Percentiles rank a stretch among this genome's conserved stretches.
phyloP scores from a whole-genome alignment of 2,888 invertebrate species.

The Acleris laterana region DNA sequence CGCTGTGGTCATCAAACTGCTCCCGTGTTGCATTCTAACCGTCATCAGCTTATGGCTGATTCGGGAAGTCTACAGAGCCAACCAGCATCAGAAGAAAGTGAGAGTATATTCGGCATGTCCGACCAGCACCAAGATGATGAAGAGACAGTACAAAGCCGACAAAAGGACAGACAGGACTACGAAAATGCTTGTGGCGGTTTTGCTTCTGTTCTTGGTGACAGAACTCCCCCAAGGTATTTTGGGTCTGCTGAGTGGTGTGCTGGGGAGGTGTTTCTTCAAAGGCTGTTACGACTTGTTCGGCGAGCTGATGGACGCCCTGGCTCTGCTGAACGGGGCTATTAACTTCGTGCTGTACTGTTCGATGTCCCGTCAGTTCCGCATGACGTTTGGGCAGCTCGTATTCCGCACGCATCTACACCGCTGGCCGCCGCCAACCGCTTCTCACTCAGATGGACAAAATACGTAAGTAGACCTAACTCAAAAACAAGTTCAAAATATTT shows the following conservation, averaged over 20 bases:
- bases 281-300: constrained; percentile 92
- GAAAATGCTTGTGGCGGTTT: constrained; percentile 93
- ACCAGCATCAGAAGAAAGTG: constrained; percentile 87
- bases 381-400: constrained; percentile 77
- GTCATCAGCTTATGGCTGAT: constrained; percentile 89
- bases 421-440: constrained; percentile 78
- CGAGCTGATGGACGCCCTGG: constrained; percentile 95
- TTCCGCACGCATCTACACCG: constrained; percentile 74
- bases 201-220: constrained; percentile 93
- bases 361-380: constrained; percentile 96
- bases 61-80: constrained; percentile 88
- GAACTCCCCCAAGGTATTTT: constrained; percentile 93
- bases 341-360: constrained; percentile 97
- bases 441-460: constrained; percentile 86
- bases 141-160: constrained; percentile 73
- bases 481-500: too few species aligned
- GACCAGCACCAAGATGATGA: constrained; percentile 65
- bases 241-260: constrained; percentile 68
- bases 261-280: constrained; percentile 89
- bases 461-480: too few species aligned
- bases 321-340: constrained; percentile 95
- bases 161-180: constrained; percentile 91
- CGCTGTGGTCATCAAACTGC: constrained; percentile 90
- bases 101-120: constrained; percentile 76
- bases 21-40: constrained; percentile 91